Base-by-base conservation (phyloP, 37 sponge, comb jelly and placozoan genomes). In the Eunapius fragilis region DNA sequence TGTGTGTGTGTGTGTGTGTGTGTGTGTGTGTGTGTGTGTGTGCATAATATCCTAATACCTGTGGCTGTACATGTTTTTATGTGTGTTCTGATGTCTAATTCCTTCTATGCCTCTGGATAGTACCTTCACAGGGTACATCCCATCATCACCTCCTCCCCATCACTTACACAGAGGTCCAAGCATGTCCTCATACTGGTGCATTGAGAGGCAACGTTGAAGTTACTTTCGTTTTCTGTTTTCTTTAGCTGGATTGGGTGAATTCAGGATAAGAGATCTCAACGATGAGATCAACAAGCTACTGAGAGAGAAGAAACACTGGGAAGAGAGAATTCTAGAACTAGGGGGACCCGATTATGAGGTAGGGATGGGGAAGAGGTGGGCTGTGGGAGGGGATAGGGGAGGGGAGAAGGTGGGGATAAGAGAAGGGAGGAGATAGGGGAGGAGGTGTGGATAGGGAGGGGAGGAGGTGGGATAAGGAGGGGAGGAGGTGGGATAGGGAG, bases 301-400 rank as follows among this genome's bases (percentile, higher is more conserved):
- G 79, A 74, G 99, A 84, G 96, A 95, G 85, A 98, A 98, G 91
- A 89, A 94, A n/a, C 95, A 95, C 82, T 98, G 99, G 99, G 89
- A 98, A 77, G 92, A 95, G 13, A 71, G 97, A 17, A 98, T 98
- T 24, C 12, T 89, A 58, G 94, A 95, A 81, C 88, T 98, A 12
- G 99, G 97, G 3, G 99, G 99, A 76, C 89, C 97, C 0, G 86
- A 98, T 83, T 93, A 98, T 80, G 23, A 32, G 38, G 93, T 93
- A 70, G 72, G 88, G 36, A 76, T 11, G 25, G 31, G 28, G 7
- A 25, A 10, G 4, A 13, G 4, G 31, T 69, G 24, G 11, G 79
- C 4, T 11, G 3, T 5, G 47, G 47, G 27, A 10, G 72, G 30
- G 11, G 30, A 12, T 31, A 12, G 10, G 72, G 72, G 72, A 71